phyloP scores from a whole-genome alignment of 1,140 invertebrate species.

The Neodiprion lecontei region DNA sequence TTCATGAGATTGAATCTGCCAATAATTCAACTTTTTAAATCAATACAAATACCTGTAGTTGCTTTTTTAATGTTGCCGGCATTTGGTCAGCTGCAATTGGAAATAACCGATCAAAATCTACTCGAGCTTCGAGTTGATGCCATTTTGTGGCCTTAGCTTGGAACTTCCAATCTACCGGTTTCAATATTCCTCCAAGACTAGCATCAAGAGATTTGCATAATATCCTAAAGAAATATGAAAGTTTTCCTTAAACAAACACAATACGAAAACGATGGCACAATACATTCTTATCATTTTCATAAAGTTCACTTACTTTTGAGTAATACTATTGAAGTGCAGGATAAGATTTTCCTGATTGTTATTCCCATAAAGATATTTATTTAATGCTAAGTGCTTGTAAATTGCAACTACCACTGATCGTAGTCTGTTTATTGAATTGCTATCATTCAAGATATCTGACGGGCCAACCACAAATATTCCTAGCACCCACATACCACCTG shows the following conservation, averaged over 20 bases:
- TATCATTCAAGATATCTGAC: constrained; percentile 68
- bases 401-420: constrained; percentile 65
- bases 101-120: constrained; percentile 73
- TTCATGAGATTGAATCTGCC: not conserved
- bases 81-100: constrained; percentile 65
- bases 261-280: not conserved
- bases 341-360: constrained; percentile 59
- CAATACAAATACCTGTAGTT: constrained; percentile 65
- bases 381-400: constrained; percentile 62
- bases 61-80: constrained; percentile 68
- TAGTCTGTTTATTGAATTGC: constrained; percentile 58
- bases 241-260: constrained; percentile 16
- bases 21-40: not conserved
- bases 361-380: constrained; percentile 68
- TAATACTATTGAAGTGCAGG: constrained; percentile 60
- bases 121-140: constrained; percentile 73
- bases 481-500: constrained; percentile 80
- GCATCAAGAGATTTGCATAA: constrained; percentile 52
- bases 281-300: constrained; percentile 50
- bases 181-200: constrained; percentile 48
- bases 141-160: constrained; percentile 68
- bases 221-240: constrained; percentile 36
- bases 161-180: constrained; percentile 72
- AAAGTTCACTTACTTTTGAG: constrained; percentile 53
- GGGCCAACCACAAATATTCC: constrained; percentile 69